Evolutionary conservation across 1,140 invertebrate species (phyloP).

Genomic region (Reticulitermes speratus): DNA sequence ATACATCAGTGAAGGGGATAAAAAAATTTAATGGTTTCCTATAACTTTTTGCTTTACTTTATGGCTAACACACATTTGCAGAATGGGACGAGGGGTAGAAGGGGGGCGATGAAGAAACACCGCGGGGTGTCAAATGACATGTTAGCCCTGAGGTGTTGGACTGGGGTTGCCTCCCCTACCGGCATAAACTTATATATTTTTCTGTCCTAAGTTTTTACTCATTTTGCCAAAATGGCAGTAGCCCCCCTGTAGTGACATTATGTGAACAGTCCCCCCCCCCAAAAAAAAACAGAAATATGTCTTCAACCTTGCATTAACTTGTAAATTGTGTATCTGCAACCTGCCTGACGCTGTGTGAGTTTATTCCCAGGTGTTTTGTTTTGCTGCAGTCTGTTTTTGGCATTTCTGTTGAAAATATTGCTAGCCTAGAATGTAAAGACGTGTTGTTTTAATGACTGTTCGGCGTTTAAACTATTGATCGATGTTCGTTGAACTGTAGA

Average conservation of each 20-base stretch:
- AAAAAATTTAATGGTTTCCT: background rate
- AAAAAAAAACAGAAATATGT: constrained; percentile 6
- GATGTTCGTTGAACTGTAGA: too few relatives aligned
- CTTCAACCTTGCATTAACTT: background rate
- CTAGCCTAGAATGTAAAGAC: too few relatives aligned
- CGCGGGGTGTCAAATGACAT: constrained; percentile 7
- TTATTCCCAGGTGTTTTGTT: background rate
- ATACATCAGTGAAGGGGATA: background rate
- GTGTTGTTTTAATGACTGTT: too few relatives aligned
- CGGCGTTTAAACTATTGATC: too few relatives aligned
- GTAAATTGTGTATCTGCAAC: background rate
- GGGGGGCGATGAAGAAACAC: background rate
- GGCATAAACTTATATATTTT: background rate
- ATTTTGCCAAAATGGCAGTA: background rate
- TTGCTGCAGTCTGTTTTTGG: too few relatives aligned
- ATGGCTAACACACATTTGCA: background rate
- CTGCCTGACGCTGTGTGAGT: background rate
- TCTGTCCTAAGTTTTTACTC: background rate
- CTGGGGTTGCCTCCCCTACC: background rate
- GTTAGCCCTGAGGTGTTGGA: constrained; percentile 3
- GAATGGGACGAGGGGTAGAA: background rate
- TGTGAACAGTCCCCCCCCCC: background rate
- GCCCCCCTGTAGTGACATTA: background rate
- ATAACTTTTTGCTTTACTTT: background rate
- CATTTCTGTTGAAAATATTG: too few relatives aligned